Evolutionary conservation across 2,888 invertebrate genomes (phyloP).

Genomic region (Sesia bembeciformis): DNA sequence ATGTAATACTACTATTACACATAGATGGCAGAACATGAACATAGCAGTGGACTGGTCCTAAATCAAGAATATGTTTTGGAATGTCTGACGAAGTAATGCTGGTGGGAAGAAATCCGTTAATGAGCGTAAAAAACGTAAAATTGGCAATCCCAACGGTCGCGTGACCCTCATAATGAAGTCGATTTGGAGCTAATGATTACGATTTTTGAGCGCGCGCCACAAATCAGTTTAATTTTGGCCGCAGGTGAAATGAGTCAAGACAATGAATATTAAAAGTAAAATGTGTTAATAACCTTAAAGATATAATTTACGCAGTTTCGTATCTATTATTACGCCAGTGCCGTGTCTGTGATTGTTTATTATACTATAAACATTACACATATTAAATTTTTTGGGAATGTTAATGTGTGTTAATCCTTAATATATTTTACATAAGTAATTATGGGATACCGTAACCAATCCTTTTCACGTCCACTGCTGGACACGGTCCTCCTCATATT

Average conservation of each 20-base stretch:
- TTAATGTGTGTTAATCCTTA: no score
- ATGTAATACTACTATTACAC: no score
- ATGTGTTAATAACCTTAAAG: constrained; percentile 6
- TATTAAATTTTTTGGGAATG: background rate
- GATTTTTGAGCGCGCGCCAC: constrained; percentile 22
- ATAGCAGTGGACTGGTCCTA: no score
- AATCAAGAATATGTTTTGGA: no score
- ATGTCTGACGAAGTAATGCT: no score
- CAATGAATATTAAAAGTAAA: background rate
- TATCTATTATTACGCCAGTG: constrained; percentile 4
- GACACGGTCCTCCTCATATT: no score
- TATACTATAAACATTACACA: background rate
- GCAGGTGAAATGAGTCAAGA: constrained; percentile 13
- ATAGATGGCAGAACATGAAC: no score
- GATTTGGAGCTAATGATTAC: constrained; percentile 35
- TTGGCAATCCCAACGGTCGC: constrained; percentile 8
- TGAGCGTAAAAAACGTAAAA: no score
- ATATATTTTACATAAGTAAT: no score
- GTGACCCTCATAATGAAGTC: constrained; percentile 24
- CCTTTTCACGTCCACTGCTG: no score
- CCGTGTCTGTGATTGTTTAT: background rate
- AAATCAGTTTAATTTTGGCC: constrained; percentile 20
- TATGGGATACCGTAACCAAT: no score
- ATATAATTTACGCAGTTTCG: constrained; percentile 4
- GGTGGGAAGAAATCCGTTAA: no score